Evolutionary conservation across 2,113 vertebrate genomes (phyloP), one percentile per base, ranked within the genome.

Genomic region (Gymnocephalus cernua): DNA sequence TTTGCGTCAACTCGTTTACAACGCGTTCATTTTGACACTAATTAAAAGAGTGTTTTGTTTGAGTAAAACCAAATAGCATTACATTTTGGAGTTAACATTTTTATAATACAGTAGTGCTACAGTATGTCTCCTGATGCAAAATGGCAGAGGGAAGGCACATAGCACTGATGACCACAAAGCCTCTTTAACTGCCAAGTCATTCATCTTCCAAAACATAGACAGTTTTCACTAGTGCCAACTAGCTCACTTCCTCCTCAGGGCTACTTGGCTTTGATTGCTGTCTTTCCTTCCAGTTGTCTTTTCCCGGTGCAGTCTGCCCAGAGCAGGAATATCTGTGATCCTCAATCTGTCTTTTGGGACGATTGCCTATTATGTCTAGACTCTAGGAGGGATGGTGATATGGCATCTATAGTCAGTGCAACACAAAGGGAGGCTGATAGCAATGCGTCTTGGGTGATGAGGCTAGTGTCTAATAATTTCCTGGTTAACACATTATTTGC

Each of bases 251-350:
- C 85, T 86, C 75, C 83, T 89, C 15, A 18, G 76, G 84, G 88
- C 84, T 68, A 57, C 82, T 84, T 86, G 82, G 88, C 88, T 90
- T 88, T 87, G 78, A 88, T 87, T 25, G 21, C 68, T 67, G 54
- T 74, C 72, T 90, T 76, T 82, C 61, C 67, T 88, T 66, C 65
- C 77, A 82, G 81, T 88, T 87, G 86, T 88, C 84, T 84, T 77
- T 78, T 81, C 57, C 66, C 4, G 18, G 13, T 54, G 38, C 70
- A 71, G 4, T 82, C 66, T 84, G 86, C 89, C 89, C 77, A 38
- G 66, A 84, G 85, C 64, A 62, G 74, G 79, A 87, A 64, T 71
- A 81, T 69, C 68, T 85, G 53, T 88, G 67, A 91, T 85, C 75
- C 78, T 79, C 65, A 78, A 69, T 90, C 87, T 82, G 85, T 83